Conservation (phyloP, 2,888 invertebrate genomes). For the Graphium colonna region DNA sequence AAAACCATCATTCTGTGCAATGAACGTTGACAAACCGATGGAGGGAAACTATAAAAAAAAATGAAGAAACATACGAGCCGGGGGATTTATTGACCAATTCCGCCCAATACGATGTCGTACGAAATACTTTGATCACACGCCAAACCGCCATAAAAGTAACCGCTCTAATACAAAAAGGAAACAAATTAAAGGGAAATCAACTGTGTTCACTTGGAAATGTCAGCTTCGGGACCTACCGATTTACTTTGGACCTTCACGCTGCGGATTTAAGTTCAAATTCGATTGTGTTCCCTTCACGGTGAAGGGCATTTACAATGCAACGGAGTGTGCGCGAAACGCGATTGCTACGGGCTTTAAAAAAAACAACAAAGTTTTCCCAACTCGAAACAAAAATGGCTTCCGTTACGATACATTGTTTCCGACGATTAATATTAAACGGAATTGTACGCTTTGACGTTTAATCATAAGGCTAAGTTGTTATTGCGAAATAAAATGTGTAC, state of each 20-base stretch:
- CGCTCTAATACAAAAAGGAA: conserved; percentile 6
- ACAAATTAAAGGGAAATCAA: conserved; percentile 16
- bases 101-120: conserved; percentile 3
- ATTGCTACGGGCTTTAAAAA: not conserved
- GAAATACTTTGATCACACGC: conserved; percentile 14
- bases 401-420: not conserved
- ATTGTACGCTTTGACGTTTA: not conserved
- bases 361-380: not conserved
- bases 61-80: not conserved
- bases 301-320: conserved; percentile 10
- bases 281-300: not conserved
- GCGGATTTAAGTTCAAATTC: not conserved
- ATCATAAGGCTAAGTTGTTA: not conserved
- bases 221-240: not conserved
- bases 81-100: conserved; percentile 11
- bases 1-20: not conserved
- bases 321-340: conserved; percentile 7
- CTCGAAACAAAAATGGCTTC: not conserved
- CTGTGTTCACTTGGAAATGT: conserved; percentile 10
- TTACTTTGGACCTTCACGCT: not conserved
- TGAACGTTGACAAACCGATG: not conserved
- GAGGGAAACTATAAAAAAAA: not conserved
- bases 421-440: not conserved
- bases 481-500: not conserved
- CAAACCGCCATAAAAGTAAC: conserved; percentile 13